Evolutionary conservation across 2,113 vertebrate genomes (phyloP).

Genomic region (Cinclus mexicanus): DNA sequence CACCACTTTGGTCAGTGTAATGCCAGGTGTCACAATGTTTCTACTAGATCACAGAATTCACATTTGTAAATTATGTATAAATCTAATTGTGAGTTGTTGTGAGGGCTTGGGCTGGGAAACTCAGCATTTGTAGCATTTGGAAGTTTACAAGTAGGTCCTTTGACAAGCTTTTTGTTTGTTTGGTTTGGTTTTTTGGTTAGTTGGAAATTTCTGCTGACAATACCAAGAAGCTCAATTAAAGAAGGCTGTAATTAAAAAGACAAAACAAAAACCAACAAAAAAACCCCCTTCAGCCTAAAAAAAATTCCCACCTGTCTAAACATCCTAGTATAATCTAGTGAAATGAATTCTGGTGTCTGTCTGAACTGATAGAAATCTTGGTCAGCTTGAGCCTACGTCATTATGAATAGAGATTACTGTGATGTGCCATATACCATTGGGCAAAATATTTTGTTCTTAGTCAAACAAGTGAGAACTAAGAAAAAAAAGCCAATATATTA

Average conservation of each 20-base stretch:
- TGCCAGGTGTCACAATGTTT: not conserved
- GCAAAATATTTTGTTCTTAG: not conserved
- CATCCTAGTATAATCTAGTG: not conserved
- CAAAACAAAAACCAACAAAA: not conserved
- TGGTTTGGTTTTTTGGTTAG: not conserved
- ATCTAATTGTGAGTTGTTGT: not conserved
- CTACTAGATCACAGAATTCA: not conserved
- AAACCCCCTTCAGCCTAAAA: not conserved
- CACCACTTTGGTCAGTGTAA: not conserved
- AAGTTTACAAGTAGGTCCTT: not conserved
- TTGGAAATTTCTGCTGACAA: not conserved
- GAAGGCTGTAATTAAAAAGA: not conserved
- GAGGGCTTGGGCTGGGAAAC: not conserved
- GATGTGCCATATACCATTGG: not conserved
- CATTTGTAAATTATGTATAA: not conserved
- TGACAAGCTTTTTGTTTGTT: not conserved
- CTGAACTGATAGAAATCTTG: not conserved
- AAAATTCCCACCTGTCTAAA: accelerated
- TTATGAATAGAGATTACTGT: not conserved
- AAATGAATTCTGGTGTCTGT: not conserved
- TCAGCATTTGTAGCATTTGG: not conserved
- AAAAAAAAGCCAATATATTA: not conserved
- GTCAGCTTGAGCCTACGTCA: not conserved
- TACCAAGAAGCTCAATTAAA: not conserved
- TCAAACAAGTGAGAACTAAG: not conserved